phyloP scores from a whole-genome alignment of 2,888 invertebrate species.

The Mechanitis messenoides region DNA sequence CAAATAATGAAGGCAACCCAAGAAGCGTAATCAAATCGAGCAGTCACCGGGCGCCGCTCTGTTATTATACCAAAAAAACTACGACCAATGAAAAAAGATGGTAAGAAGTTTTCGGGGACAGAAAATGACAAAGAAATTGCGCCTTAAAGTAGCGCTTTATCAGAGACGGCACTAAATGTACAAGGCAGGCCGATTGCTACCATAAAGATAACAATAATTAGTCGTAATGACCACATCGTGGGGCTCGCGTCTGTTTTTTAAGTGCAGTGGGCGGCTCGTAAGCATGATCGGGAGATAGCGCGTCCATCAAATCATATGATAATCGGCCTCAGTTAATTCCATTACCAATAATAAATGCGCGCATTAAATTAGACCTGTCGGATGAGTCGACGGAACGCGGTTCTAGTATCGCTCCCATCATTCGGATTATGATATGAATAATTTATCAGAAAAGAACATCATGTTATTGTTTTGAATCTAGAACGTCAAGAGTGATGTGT shows the following conservation, averaged over 20 bases:
- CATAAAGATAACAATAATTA: conserved; percentile 75
- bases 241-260: conserved; percentile 48
- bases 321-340: conserved; percentile 75
- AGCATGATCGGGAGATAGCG: conserved; percentile 66
- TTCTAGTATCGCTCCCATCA: conserved; percentile 64
- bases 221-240: conserved; percentile 67
- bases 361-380: conserved; percentile 75
- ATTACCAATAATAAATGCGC: conserved; percentile 76
- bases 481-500: conserved; percentile 46
- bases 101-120: conserved; percentile 44
- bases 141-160: conserved; percentile 59
- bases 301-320: conserved; percentile 76
- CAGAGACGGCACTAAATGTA: conserved; percentile 54
- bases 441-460: conserved; percentile 68
- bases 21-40: conserved; percentile 45
- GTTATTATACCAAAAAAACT: conserved; percentile 54
- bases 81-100: conserved; percentile 37
- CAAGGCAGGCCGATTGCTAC: conserved; percentile 68
- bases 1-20: conserved; percentile 65
- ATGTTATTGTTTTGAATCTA: conserved; percentile 71
- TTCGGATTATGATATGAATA: conserved; percentile 75
- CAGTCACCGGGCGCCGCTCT: conserved; percentile 50
- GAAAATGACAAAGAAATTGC: conserved; percentile 62
- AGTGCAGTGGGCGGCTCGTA: conserved; percentile 65
- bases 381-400: conserved; percentile 70